Evolutionary conservation across 2,797 vertebrate species (phyloP).

Genomic region (Nannoperca australis): DNA sequence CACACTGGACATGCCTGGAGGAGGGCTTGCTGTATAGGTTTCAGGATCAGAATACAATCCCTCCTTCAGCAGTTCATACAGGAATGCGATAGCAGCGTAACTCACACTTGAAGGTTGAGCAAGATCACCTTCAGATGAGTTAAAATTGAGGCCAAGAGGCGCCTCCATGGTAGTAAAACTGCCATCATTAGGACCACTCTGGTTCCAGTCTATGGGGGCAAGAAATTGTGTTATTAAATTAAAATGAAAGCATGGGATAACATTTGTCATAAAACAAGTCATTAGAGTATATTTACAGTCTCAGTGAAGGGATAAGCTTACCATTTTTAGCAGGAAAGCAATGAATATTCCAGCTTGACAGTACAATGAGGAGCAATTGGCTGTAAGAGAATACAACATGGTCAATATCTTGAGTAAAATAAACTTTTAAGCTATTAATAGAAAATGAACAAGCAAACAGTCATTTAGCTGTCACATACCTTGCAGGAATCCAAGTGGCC

Average conservation of each 20-base stretch:
- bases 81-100: background rate
- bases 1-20: background rate
- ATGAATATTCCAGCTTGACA: slow-evolving; percentile 41
- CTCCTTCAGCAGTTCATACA: background rate
- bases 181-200: slow-evolving; percentile 10
- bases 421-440: background rate
- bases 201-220: slow-evolving; percentile 25
- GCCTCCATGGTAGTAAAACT: background rate
- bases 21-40: background rate
- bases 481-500: slow-evolving; percentile 22
- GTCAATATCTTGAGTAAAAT: slow-evolving; percentile 17
- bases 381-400: slow-evolving; percentile 24
- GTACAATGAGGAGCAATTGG: slow-evolving; percentile 51
- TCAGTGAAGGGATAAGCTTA: slow-evolving; percentile 10
- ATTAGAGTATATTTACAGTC: background rate
- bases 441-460: background rate
- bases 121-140: slow-evolving; percentile 1
- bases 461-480: slow-evolving; percentile 38
- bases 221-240: background rate
- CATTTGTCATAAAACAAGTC: background rate
- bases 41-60: background rate
- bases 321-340: slow-evolving; percentile 52
- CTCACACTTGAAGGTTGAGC: background rate
- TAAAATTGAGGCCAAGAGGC: background rate
- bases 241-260: background rate